phyloP scores from a whole-genome alignment of 2,797 vertebrate species.

The Argya squamiceps region DNA sequence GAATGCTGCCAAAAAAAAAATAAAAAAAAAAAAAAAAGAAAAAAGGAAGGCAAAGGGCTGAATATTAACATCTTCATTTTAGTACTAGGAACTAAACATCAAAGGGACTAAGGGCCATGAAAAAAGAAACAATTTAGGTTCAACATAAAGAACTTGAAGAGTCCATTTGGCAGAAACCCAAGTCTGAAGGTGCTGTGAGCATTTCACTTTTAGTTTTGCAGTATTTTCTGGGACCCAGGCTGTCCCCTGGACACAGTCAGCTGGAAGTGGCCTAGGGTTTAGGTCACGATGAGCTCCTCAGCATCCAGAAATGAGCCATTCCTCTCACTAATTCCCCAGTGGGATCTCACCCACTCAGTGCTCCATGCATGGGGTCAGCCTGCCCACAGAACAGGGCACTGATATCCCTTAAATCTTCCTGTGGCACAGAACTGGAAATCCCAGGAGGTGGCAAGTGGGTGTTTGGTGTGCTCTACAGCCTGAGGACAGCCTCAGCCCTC shows the following conservation, averaged over 20 bases:
- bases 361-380: not conserved
- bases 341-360: not conserved
- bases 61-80: conserved; percentile 23
- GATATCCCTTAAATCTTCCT: not conserved
- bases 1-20: not conserved
- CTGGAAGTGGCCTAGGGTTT: not conserved
- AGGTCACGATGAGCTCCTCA: not conserved
- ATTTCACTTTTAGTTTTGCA: not conserved
- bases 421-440: not conserved
- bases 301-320: conserved; percentile 12
- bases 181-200: not conserved
- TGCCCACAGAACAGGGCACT: rapidly evolving
- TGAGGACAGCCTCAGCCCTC: not conserved
- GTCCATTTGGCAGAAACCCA: not conserved
- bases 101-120: not conserved
- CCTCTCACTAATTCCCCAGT: not conserved
- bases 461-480: not conserved
- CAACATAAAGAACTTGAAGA: not conserved
- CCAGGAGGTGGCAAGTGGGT: not conserved
- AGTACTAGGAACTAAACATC: not conserved
- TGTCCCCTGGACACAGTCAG: not conserved
- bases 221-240: not conserved
- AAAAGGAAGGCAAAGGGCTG: not conserved
- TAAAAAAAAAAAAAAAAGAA: not conserved
- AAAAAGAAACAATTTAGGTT: not conserved